Evolutionary conservation across 2,113 vertebrate genomes (phyloP).

Genomic region (Ivindomyrus marchei): DNA sequence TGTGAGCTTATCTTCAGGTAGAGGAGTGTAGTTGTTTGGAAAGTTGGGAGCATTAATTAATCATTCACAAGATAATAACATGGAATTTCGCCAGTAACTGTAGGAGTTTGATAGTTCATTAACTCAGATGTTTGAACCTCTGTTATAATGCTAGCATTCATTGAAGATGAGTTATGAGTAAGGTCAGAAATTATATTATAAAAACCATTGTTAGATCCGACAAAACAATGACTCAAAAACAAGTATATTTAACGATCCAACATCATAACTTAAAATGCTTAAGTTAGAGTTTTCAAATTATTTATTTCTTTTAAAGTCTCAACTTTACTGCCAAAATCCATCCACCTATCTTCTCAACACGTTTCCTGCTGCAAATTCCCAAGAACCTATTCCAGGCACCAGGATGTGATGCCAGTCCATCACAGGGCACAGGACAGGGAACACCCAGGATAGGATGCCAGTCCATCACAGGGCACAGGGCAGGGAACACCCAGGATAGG

Average conservation of each 20-base stretch:
- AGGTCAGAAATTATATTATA: too few relatives aligned
- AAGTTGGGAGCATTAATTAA: neutral
- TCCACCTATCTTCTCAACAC: neutral
- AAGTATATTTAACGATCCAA: neutral
- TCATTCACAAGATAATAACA: neutral
- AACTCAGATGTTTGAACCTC: neutral
- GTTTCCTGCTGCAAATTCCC: neutral
- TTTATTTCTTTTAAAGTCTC: neutral
- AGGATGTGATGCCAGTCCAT: neutral
- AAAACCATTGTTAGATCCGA: neutral
- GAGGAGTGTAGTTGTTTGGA: neutral
- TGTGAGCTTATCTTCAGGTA: neutral
- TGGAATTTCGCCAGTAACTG: neutral
- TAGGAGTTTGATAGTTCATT: neutral
- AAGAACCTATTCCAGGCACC: neutral
- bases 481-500: too few relatives aligned
- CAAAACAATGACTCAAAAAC: neutral
- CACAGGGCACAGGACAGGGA: too few relatives aligned
- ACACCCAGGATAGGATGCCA: neutral
- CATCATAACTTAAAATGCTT: neutral
- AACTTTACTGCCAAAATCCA: neutral
- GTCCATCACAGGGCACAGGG: too few relatives aligned
- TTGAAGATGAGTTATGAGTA: too few relatives aligned
- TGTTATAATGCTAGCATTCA: too few relatives aligned
- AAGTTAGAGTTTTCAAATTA: neutral